phyloP scores from a whole-genome alignment of 1,140 invertebrate species.

The Drosophila elegans region DNA sequence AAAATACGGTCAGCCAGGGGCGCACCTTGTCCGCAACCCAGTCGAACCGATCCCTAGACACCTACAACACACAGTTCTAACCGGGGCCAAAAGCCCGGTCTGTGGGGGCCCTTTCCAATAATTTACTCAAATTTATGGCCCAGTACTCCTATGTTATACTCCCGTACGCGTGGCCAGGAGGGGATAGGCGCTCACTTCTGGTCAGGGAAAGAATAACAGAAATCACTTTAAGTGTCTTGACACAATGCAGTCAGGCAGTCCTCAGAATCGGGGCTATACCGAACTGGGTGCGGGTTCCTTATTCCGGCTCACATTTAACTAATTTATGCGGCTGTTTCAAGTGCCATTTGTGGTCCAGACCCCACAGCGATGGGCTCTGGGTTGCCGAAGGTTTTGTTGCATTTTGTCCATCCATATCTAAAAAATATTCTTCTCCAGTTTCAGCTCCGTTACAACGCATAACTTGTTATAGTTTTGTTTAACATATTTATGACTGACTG shows the following conservation, averaged over 20 bases:
- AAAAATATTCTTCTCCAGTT: constrained; percentile 29
- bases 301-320: constrained; percentile 55
- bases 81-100: neutral
- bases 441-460: constrained; percentile 52
- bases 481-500: constrained; percentile 67
- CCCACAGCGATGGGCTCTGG: constrained; percentile 41
- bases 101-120: constrained; percentile 57
- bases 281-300: constrained; percentile 55
- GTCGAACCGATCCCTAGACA: constrained; percentile 50
- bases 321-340: constrained; percentile 75
- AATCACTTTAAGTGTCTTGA: constrained; percentile 76
- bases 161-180: constrained; percentile 43
- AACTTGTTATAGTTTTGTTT: constrained; percentile 71
- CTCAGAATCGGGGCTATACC: constrained; percentile 3
- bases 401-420: constrained; percentile 64
- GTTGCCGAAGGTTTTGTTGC: constrained; percentile 74
- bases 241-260: constrained; percentile 73
- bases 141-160: constrained; percentile 33
- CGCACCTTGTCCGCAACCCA: constrained; percentile 44
- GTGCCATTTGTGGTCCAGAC: constrained; percentile 76
- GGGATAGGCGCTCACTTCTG: constrained; percentile 38
- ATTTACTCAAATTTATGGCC: constrained; percentile 76
- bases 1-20: constrained; percentile 69
- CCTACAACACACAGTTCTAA: constrained; percentile 55
- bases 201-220: constrained; percentile 35